phyloP scores from a whole-genome alignment of 1,140 invertebrate species.

The Temnothorax nylanderi region DNA sequence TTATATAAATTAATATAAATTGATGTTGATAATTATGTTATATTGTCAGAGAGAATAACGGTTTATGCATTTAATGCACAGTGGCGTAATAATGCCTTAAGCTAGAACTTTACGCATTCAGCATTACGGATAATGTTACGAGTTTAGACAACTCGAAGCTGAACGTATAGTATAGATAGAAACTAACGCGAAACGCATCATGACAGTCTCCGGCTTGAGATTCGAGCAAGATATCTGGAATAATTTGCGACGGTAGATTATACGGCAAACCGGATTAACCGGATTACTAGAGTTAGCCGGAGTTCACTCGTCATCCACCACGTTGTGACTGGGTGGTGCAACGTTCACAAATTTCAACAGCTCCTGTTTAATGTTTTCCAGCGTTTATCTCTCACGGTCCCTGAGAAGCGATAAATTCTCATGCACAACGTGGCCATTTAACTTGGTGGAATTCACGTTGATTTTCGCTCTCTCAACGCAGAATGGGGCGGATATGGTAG shows the following conservation, averaged over 20 bases:
- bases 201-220: background rate
- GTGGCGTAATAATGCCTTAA: conserved; percentile 11
- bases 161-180: background rate
- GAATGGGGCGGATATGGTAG: conserved; percentile 13
- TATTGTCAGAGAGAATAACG: background rate
- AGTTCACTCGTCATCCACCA: conserved; percentile 26
- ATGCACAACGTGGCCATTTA: conserved; percentile 80
- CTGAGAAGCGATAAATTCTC: conserved; percentile 74
- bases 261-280: conserved; percentile 27
- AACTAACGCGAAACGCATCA: background rate
- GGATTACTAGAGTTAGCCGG: conserved; percentile 28
- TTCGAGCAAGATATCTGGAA: conserved; percentile 21
- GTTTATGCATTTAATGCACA: background rate
- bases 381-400: conserved; percentile 78
- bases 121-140: background rate
- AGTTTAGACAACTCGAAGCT: conserved; percentile 9
- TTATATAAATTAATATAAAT: conserved; percentile 9
- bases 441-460: conserved; percentile 77
- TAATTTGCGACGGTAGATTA: conserved; percentile 47
- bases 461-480: conserved; percentile 73
- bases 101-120: conserved; percentile 16
- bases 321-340: background rate
- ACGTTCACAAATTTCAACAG: conserved; percentile 43
- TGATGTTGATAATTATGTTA: background rate
- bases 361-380: conserved; percentile 63